Conservation (phyloP, 2,113 vertebrate genomes). For the Recurvirostra avosetta region DNA sequence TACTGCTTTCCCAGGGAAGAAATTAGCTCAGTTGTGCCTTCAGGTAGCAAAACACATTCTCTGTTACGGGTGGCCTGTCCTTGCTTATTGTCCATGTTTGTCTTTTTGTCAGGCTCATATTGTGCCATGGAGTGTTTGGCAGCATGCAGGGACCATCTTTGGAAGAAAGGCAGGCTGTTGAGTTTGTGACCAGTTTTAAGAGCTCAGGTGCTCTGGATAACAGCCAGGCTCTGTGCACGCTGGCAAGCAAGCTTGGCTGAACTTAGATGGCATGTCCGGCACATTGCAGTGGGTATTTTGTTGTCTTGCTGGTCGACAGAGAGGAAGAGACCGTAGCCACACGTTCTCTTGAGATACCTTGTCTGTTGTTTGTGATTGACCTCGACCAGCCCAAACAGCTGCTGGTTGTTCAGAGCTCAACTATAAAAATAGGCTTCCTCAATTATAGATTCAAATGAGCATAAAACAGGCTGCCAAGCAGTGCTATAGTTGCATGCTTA, state of each 20-base stretch:
- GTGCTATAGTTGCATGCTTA: neutral
- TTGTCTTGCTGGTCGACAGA: neutral
- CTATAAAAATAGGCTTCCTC: neutral
- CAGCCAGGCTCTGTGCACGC: neutral
- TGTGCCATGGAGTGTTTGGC: neutral
- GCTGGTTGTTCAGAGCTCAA: neutral
- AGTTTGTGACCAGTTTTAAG: neutral
- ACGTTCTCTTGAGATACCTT: neutral
- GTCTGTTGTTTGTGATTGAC: neutral
- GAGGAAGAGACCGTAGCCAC: neutral
- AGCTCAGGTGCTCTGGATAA: neutral
- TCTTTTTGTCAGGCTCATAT: accelerated
- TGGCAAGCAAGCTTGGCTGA: neutral
- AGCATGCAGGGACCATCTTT: neutral
- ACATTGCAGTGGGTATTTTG: neutral
- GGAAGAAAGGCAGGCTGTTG: neutral
- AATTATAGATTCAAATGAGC: neutral
- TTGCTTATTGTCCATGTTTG: accelerated
- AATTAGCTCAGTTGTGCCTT: neutral
- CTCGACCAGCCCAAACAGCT: neutral
- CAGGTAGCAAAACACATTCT: neutral
- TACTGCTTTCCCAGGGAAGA: neutral
- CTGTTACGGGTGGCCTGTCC: neutral
- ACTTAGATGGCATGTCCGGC: accelerated
- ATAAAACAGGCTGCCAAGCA: neutral